Percentiles rank a stretch among this genome's conserved stretches.
These are phyloP conservation scores for Koerneria pararmatus DNA, from an alignment of 2,888 invertebrate species.

Conservation along the genomic window DNA sequence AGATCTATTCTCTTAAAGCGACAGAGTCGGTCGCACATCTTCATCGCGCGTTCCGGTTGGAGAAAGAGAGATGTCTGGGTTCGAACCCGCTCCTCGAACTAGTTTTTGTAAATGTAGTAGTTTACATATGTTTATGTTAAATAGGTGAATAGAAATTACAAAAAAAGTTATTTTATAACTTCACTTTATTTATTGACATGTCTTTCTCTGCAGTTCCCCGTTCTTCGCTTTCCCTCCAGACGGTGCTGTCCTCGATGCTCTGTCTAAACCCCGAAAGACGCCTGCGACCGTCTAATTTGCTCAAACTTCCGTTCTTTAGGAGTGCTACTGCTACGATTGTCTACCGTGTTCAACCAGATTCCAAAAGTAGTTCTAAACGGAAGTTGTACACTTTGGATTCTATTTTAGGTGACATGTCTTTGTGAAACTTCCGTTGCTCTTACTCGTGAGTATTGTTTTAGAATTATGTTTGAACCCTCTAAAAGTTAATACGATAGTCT, in stretches of 20 bases:
- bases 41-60: too few relatives aligned
- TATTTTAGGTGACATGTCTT: conserved; percentile 22
- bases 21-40: background rate
- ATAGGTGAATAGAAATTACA: background rate
- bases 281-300: background rate
- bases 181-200: background rate
- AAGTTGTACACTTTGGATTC: conserved; percentile 20
- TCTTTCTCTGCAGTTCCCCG: conserved; percentile 17
- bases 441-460: too few relatives aligned
- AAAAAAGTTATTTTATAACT: background rate
- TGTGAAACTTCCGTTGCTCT: too few relatives aligned
- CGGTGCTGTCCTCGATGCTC: conserved; percentile 15
- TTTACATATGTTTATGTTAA: background rate
- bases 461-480: too few relatives aligned
- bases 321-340: conserved; percentile 5
- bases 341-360: conserved; percentile 19
- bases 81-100: too few relatives aligned
- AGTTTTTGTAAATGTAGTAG: background rate
- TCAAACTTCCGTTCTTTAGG: conserved; percentile 7
- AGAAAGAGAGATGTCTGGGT: too few relatives aligned
- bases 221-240: background rate
- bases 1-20: background rate
- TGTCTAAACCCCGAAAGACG: conserved; percentile 10
- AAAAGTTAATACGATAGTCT: too few relatives aligned
- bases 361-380: background rate